A percentile compares a stretch with the other conserved stretches of the same genome.
Evolutionary conservation across 1,140 invertebrate species (phyloP).

Genomic region (Charaxes varanes): DNA sequence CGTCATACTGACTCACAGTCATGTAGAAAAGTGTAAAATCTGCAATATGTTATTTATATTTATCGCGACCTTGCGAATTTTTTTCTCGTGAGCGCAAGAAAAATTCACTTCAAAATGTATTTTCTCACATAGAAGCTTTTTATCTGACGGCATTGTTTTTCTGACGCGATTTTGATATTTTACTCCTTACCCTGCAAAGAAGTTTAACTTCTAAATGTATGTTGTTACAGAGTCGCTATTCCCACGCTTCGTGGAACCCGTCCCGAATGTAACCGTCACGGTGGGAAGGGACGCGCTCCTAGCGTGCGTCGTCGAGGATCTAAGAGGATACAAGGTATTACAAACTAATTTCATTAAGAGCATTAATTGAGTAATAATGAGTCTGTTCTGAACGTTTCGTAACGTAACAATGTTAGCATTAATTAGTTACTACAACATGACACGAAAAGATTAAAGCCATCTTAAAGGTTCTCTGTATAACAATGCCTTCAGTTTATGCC

Average conservation of each 20-base stretch:
- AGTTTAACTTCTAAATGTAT: constrained; percentile 1
- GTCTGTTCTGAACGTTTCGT: background rate
- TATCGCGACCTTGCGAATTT: too few species aligned
- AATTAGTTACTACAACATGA: too few species aligned
- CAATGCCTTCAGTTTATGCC: too few species aligned
- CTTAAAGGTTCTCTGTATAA: background rate
- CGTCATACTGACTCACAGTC: too few species aligned
- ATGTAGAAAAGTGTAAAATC: too few species aligned
- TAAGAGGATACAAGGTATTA: constrained; percentile 90
- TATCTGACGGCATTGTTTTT: too few species aligned
- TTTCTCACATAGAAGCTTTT: too few species aligned
- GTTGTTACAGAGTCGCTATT: constrained; percentile 69
- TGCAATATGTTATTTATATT: too few species aligned
- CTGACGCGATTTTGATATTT: background rate
- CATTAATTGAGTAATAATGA: constrained; percentile 8
- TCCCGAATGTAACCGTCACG: constrained; percentile 94
- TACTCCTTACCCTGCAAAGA: too few species aligned
- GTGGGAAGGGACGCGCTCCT: constrained; percentile 91
- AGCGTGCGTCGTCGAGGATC: constrained; percentile 95
- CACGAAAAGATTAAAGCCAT: background rate
- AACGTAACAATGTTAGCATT: constrained; percentile 4
- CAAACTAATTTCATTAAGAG: constrained; percentile 8
- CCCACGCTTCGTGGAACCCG: constrained; percentile 91
- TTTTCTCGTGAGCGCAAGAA: too few species aligned
- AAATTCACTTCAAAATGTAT: too few species aligned